Base-by-base conservation (phyloP, 2,888 invertebrate genomes). In the Hoplodrina ambigua region DNA sequence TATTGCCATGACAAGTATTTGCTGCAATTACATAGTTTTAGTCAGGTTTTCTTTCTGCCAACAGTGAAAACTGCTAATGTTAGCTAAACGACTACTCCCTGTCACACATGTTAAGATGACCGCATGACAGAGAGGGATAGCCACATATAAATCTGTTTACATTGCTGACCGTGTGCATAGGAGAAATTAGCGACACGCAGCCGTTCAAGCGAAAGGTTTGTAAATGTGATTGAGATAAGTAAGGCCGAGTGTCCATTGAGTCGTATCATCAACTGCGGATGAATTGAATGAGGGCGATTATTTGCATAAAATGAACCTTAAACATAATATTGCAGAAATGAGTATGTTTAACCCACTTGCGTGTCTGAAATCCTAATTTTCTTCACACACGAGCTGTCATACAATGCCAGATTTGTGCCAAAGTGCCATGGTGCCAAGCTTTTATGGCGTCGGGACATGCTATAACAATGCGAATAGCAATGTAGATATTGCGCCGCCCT, bases 141-240 rank as follows among this genome's bases (percentile, higher is more conserved):
- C 69, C 64, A 57, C 33, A 73, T 69, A 66, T 69, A 69, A 75
- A 78, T 74, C 73, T 84, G 73, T 83, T 80, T 82, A 80, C 68
- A 76, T 84, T 72, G 67, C 77, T 76, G 80, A 80, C 77, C 73
- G 79, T 82, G 75, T 78, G 76, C 76, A 74, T 74, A 75, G 67
- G 84, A 84, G 83, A 85, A 85, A 84, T 84, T 85, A 81, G 74
- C 83, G 72, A 83, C 83, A 81, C 83, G 83, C 78, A 80, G 69
- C 61, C 79, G 81, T 85, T 83, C 59, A 84, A 83, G 83, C 84
- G 84, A 84, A 85, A 85, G 85, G 83, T 84, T 78, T 79, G 81
- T 78, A 82, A 74, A 81, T 82, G 72, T 68, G 64, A 74, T 72
- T 65, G 71, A 78, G 75, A 76, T 65, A 69, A 79, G 63, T 81